A percentile compares a stretch with the other conserved stretches of the same genome.
phyloP scores from a whole-genome alignment of 2,113 vertebrate species.

The Cryptotis parvus region DNA sequence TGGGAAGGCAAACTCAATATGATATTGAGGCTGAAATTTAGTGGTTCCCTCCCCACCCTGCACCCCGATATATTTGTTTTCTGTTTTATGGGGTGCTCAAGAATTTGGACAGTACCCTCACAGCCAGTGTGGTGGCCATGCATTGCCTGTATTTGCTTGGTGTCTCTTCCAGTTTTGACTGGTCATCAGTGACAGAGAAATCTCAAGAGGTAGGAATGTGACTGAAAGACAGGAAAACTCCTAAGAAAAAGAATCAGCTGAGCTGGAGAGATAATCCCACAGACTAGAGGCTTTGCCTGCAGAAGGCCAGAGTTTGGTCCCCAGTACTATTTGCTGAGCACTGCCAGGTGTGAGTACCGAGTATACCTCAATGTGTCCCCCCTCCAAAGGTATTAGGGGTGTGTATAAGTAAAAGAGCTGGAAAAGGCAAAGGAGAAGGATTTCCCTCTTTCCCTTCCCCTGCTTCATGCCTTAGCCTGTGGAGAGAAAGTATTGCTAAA shows the following conservation, averaged over 20 bases:
- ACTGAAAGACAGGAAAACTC: neutral
- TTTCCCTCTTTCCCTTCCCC: neutral
- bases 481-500: accelerated
- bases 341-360: no score
- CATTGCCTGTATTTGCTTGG: no score
- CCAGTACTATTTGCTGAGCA: no score
- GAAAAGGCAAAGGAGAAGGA: neutral
- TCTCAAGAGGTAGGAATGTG: neutral
- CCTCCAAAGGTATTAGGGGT: no score
- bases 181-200: neutral
- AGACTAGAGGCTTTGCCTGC: no score
- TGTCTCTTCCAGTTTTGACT: neutral
- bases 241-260: neutral
- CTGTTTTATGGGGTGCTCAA: neutral
- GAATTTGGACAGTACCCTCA: neutral
- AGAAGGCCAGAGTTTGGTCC: no score
- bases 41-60: neutral
- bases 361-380: no score
- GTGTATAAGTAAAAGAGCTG: neutral
- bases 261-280: no score
- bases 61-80: neutral
- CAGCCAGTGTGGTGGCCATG: neutral
- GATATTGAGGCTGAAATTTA: neutral
- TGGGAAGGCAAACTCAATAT: neutral
- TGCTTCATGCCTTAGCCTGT: no score